phyloP scores from a whole-genome alignment of 2,113 vertebrate genomes.

The Dissostichus mawsoni region DNA sequence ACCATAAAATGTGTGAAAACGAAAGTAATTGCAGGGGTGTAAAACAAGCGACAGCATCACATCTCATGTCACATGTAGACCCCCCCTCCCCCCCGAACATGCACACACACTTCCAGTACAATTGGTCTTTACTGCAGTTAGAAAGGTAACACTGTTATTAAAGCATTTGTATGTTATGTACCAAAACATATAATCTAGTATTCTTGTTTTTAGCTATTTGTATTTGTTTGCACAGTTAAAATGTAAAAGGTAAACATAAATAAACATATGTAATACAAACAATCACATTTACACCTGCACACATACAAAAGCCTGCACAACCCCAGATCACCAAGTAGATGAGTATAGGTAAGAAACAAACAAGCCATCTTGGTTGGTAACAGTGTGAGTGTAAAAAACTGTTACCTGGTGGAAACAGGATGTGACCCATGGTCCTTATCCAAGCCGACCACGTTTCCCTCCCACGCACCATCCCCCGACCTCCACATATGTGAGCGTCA shows the following conservation, averaged over 20 bases:
- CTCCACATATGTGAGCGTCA: constrained; percentile 16
- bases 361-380: neutral
- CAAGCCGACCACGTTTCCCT: neutral
- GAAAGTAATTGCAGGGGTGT: neutral
- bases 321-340: neutral
- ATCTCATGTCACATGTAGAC: neutral
- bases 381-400: neutral
- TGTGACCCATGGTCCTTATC: neutral
- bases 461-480: neutral
- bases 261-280: neutral
- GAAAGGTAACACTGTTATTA: neutral
- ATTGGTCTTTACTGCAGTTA: neutral
- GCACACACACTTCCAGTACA: too few species aligned
- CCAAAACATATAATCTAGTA: neutral
- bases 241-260: neutral
- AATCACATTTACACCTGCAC: neutral
- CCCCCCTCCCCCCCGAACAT: too few species aligned
- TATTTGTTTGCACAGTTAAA: neutral
- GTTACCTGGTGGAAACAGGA: neutral
- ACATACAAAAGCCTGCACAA: neutral
- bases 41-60: neutral
- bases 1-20: neutral
- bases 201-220: neutral
- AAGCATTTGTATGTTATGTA: neutral
- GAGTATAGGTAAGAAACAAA: too few species aligned